phyloP scores from a whole-genome alignment of 2,888 invertebrate genomes.

The Nysson spinosus region DNA sequence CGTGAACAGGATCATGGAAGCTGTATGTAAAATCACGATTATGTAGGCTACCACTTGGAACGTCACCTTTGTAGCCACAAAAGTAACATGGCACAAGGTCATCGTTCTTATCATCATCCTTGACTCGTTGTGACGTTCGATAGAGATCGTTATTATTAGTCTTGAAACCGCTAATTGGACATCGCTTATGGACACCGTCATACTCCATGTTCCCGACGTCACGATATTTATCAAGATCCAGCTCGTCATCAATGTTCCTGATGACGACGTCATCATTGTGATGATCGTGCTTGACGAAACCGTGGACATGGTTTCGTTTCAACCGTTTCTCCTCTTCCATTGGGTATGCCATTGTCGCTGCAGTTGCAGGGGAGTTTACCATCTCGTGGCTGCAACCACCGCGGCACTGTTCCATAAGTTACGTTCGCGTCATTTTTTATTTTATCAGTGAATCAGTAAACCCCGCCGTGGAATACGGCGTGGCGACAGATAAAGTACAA shows the following conservation, averaged over 20 bases:
- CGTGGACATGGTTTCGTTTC: constrained; percentile 18
- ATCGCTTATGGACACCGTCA: constrained; percentile 7
- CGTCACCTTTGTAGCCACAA: constrained; percentile 2
- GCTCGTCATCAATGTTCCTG: constrained; percentile 7
- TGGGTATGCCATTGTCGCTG: constrained; percentile 62
- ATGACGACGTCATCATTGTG: constrained; percentile 21
- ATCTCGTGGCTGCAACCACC: constrained; percentile 78
- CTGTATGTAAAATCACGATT: constrained; percentile 54
- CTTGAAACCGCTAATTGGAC: constrained; percentile 12
- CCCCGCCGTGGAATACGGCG: constrained; percentile 50
- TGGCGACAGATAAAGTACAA: constrained; percentile 22
- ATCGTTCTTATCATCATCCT: constrained; percentile 1
- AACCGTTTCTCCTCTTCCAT: constrained; percentile 65
- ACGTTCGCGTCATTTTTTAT: constrained; percentile 74
- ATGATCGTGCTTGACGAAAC: too few species aligned
- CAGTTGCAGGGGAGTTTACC: constrained; percentile 74
- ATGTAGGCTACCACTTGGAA: constrained; percentile 27
- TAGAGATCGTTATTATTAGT: constrained; percentile 1
- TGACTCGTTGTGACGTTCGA: background rate
- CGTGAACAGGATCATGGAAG: constrained; percentile 1
- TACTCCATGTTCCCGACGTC: background rate
- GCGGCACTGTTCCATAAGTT: constrained; percentile 76
- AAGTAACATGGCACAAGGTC: constrained; percentile 4
- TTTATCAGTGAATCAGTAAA: constrained; percentile 51
- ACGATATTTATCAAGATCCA: constrained; percentile 8